Evolutionary conservation across 2,888 invertebrate genomes (phyloP).

Genomic region (Drosophila borborema): DNA sequence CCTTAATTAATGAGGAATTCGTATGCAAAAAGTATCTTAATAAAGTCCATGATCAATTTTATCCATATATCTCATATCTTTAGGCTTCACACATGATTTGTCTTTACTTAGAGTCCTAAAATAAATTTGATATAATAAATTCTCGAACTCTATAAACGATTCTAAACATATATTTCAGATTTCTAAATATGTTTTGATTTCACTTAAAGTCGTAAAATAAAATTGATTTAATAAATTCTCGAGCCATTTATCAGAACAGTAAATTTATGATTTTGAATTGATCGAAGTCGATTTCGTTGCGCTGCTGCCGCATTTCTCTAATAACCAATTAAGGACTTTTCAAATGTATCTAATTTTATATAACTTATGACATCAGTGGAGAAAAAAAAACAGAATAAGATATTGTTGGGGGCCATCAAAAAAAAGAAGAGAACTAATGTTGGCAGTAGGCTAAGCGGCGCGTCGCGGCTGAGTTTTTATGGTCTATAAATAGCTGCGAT

Average conservation of each 20-base stretch:
- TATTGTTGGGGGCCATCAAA: slow-evolving; percentile 16
- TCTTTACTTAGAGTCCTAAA: too few relatives aligned
- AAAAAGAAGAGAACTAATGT: slow-evolving; percentile 17
- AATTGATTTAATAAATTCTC: neutral
- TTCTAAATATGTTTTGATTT: too few relatives aligned
- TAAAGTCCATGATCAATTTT: too few relatives aligned
- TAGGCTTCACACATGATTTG: too few relatives aligned
- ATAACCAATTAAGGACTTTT: slow-evolving; percentile 31
- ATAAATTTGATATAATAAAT: too few relatives aligned
- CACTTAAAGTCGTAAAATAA: too few relatives aligned
- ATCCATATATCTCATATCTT: too few relatives aligned
- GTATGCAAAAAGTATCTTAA: too few relatives aligned
- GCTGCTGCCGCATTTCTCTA: slow-evolving; percentile 4
- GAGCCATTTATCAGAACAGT: slow-evolving; percentile 30
- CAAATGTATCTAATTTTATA: slow-evolving; percentile 18
- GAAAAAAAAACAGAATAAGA: neutral
- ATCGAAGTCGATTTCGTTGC: neutral
- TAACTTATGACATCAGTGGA: slow-evolving; percentile 46
- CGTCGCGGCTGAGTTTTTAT: slow-evolving; percentile 31
- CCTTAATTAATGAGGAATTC: too few relatives aligned
- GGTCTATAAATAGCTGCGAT: slow-evolving; percentile 57
- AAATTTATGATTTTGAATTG: slow-evolving; percentile 1
- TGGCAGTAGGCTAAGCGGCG: slow-evolving; percentile 10
- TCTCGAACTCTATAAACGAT: too few relatives aligned
- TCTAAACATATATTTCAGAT: too few relatives aligned